Percentiles rank a stretch among this genome's conserved stretches.
Evolutionary conservation across 2,888 invertebrate species (phyloP).

Genomic region (Lasioglossum figueresi): DNA sequence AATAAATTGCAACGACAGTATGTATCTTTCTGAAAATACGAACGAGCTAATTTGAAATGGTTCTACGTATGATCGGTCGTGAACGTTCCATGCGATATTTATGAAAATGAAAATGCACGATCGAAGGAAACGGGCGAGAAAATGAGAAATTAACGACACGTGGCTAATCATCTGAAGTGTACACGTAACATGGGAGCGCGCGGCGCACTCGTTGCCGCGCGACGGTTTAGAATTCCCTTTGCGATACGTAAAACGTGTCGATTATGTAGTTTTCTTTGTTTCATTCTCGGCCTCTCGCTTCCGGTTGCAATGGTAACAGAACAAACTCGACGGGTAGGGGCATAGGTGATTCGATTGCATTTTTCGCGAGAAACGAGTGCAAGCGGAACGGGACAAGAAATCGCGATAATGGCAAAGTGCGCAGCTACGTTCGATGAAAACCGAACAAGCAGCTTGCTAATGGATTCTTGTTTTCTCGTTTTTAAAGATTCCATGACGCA

Average conservation of each 20-base stretch:
- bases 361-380: not conserved
- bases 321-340: constrained; percentile 7
- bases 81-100: not conserved
- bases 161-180: constrained; percentile 38
- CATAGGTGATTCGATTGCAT: not conserved
- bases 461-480: not conserved
- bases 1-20: no score
- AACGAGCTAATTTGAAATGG: not conserved
- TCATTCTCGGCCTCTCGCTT: not conserved
- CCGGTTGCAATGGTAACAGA: constrained; percentile 42
- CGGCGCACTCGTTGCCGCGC: not conserved
- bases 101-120: not conserved
- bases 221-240: not conserved
- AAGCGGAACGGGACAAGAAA: not conserved
- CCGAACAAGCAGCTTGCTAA: not conserved
- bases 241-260: not conserved
- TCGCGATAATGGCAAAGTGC: constrained; percentile 25
- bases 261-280: constrained; percentile 20
- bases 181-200: constrained; percentile 17
- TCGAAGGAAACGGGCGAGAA: not conserved
- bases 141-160: constrained; percentile 47
- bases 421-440: constrained; percentile 24
- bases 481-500: not conserved
- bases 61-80: not conserved
- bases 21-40: not conserved